Conservation (phyloP, 2,113 vertebrate species). For the Apodemus sylvaticus region DNA sequence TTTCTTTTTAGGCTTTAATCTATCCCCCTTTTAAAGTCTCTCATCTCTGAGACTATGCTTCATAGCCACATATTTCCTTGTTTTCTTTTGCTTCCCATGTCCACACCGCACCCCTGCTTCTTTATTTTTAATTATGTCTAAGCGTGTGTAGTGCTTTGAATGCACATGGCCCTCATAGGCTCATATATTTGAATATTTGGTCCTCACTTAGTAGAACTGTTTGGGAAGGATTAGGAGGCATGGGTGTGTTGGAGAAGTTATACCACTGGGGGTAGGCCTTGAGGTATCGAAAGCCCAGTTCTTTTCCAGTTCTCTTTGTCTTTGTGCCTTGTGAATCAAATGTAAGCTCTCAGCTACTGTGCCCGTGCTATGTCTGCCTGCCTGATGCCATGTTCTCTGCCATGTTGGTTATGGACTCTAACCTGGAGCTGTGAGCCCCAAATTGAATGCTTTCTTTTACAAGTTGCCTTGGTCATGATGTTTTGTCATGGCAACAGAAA, state of each 20-base stretch:
- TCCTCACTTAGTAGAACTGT: neutral
- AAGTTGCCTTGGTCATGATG: neutral
- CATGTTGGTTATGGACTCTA: neutral
- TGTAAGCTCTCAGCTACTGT: neutral
- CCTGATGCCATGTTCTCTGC: neutral
- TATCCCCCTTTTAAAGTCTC: too few species aligned
- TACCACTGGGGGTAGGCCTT: too few species aligned
- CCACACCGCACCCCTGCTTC: too few species aligned
- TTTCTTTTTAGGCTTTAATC: too few species aligned
- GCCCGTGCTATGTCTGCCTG: neutral
- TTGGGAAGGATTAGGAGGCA: neutral
- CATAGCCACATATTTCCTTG: too few species aligned
- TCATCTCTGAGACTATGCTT: too few species aligned
- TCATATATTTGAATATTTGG: neutral
- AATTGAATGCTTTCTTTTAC: neutral
- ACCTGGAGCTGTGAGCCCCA: neutral
- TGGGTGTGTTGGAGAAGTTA: neutral
- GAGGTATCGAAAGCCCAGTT: neutral
- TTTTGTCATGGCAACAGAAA: neutral
- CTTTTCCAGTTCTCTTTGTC: neutral
- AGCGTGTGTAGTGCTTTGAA: neutral
- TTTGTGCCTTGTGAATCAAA: neutral
- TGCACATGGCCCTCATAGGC: neutral
- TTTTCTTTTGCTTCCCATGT: too few species aligned
- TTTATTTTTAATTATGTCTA: neutral